Conservation (phyloP, 2,797 vertebrate species). For the Astyanax mexicanus region DNA sequence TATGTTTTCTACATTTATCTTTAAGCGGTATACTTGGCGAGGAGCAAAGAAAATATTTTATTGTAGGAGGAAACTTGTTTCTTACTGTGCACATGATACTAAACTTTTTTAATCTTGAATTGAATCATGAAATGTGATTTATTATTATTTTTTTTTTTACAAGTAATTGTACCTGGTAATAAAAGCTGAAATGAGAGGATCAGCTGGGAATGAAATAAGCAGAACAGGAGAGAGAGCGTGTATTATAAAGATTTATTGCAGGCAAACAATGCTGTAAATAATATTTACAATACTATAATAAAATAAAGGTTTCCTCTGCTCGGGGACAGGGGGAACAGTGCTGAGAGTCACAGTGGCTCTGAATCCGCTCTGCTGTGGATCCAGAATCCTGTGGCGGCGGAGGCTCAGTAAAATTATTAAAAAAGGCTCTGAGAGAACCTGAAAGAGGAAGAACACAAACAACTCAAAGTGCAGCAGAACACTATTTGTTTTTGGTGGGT, state of each 20-base stretch:
- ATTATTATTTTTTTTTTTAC: no score
- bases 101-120: no score
- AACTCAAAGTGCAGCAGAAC: constrained; percentile 4
- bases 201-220: no score
- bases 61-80: no score
- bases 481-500: not conserved
- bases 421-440: constrained; percentile 44
- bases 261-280: constrained; percentile 80
- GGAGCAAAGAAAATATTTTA: no score
- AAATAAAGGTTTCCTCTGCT: constrained; percentile 74
- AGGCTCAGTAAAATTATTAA: constrained; percentile 36
- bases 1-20: no score
- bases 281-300: constrained; percentile 79
- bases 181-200: no score
- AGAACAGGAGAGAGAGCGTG: not conserved
- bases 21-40: no score
- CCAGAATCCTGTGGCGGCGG: constrained; percentile 1
- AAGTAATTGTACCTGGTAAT: no score
- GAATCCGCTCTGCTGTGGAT: constrained; percentile 21
- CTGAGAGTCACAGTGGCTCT: constrained; percentile 54
- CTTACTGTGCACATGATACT: no score
- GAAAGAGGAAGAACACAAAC: constrained; percentile 22
- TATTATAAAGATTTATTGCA: constrained; percentile 83
- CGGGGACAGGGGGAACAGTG: constrained; percentile 62
- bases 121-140: no score